These are phyloP conservation scores for Riparia riparia DNA, from an alignment of 2,113 vertebrate species.

Conservation along the genomic window DNA sequence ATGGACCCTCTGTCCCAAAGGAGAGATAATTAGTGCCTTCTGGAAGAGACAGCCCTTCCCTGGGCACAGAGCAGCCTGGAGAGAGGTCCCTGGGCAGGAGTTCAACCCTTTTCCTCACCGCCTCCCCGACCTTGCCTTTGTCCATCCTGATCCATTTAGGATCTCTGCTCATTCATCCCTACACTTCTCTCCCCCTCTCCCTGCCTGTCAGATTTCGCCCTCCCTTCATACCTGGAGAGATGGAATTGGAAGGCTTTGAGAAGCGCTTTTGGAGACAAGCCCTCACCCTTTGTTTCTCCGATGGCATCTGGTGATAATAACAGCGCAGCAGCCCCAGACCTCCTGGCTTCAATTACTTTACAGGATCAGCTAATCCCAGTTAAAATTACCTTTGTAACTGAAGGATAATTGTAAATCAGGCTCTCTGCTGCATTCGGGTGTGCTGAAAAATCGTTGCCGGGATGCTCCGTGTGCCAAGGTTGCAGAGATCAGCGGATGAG, in stretches of 20 bases:
- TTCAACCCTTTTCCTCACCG: neutral
- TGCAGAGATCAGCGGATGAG: slow-evolving; percentile 39
- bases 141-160: neutral
- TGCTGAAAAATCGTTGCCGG: slow-evolving; percentile 36
- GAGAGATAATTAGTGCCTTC: neutral
- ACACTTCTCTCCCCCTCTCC: neutral
- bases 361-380: slow-evolving; percentile 71
- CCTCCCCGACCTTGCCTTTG: neutral
- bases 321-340: slow-evolving; percentile 16
- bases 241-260: slow-evolving; percentile 32
- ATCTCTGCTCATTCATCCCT: neutral
- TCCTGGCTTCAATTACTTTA: slow-evolving; percentile 73
- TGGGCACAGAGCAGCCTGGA: neutral
- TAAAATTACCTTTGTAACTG: slow-evolving; percentile 73
- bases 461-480: slow-evolving; percentile 7
- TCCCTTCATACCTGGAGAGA: slow-evolving; percentile 19
- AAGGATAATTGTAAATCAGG: slow-evolving; percentile 64
- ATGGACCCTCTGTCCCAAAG: neutral
- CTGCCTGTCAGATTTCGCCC: neutral
- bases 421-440: slow-evolving; percentile 26
- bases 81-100: neutral
- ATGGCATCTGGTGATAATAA: slow-evolving; percentile 71
- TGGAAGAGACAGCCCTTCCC: neutral
- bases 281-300: slow-evolving; percentile 46
- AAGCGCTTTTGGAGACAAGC: slow-evolving; percentile 25